Percentiles rank a stretch among this genome's conserved stretches.
Evolutionary conservation across 2,113 vertebrate genomes (phyloP).

Genomic region (Cochlearius cochlearius): DNA sequence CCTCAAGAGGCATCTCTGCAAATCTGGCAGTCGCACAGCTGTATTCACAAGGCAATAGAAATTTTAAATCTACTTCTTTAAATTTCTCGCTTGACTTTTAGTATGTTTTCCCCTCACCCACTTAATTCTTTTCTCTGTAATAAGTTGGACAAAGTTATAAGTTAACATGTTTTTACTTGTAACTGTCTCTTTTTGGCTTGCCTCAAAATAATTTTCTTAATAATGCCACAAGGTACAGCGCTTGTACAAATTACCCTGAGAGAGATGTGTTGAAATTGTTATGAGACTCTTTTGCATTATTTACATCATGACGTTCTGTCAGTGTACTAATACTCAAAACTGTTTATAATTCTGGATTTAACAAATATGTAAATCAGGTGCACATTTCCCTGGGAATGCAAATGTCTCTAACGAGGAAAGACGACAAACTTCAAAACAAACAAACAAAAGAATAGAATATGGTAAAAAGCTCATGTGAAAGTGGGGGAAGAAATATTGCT

Average conservation of each 20-base stretch:
- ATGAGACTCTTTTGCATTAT: slow-evolving; percentile 39
- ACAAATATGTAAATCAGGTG: slow-evolving; percentile 51
- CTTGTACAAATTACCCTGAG: background rate
- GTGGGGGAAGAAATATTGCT: background rate
- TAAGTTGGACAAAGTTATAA: background rate
- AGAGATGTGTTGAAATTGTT: slow-evolving; percentile 28
- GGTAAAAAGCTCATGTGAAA: background rate
- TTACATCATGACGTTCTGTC: slow-evolving; percentile 21
- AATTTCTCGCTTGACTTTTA: background rate
- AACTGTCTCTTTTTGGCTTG: background rate
- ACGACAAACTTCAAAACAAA: slow-evolving; percentile 31
- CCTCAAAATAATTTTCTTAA: slow-evolving; percentile 14
- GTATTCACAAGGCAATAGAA: background rate
- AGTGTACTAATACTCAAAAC: background rate
- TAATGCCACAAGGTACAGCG: slow-evolving; percentile 18
- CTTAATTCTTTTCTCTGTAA: background rate
- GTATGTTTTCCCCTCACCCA: background rate
- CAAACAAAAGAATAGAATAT: background rate
- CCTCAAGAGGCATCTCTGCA: background rate
- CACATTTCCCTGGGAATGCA: slow-evolving; percentile 24
- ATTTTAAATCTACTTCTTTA: background rate
- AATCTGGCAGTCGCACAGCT: background rate
- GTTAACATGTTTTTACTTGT: background rate
- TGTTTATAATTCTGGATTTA: slow-evolving; percentile 36
- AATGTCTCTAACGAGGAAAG: slow-evolving; percentile 5